Evolutionary conservation across 2,113 vertebrate species (phyloP).

Genomic region (Lynx canadensis): DNA sequence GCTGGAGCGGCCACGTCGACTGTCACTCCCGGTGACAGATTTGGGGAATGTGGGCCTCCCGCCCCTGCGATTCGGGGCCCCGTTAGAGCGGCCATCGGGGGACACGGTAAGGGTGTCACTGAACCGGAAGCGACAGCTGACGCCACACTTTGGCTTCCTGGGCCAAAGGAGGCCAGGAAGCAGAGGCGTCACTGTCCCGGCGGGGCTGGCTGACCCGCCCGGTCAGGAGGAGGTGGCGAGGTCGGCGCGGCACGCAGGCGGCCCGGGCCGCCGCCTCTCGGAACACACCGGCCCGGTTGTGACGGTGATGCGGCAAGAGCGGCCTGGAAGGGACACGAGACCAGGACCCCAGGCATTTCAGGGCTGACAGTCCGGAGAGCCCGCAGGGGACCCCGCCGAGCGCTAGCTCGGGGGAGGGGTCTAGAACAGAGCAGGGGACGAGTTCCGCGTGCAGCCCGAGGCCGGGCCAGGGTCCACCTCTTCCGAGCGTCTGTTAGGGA

Average conservation of each 20-base stretch:
- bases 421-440: too few relatives aligned
- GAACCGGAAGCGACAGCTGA: neutral
- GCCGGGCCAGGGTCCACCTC: neutral
- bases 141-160: neutral
- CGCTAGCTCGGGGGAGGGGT: neutral
- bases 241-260: accelerated
- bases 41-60: neutral
- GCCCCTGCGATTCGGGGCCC: neutral
- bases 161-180: neutral
- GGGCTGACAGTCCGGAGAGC: neutral
- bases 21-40: accelerated
- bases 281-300: neutral
- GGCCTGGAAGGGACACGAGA: neutral
- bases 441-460: accelerated
- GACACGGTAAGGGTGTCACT: neutral
- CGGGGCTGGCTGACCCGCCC: neutral
- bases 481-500: neutral
- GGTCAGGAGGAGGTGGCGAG: neutral
- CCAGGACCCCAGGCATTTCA: neutral
- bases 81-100: neutral
- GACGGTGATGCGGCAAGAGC: neutral
- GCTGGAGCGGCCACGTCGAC: neutral
- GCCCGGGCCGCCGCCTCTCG: neutral
- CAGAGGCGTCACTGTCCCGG: neutral
- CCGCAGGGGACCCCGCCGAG: neutral